Base-by-base conservation (phyloP, 2,113 vertebrate genomes). In the Chunga burmeisteri region DNA sequence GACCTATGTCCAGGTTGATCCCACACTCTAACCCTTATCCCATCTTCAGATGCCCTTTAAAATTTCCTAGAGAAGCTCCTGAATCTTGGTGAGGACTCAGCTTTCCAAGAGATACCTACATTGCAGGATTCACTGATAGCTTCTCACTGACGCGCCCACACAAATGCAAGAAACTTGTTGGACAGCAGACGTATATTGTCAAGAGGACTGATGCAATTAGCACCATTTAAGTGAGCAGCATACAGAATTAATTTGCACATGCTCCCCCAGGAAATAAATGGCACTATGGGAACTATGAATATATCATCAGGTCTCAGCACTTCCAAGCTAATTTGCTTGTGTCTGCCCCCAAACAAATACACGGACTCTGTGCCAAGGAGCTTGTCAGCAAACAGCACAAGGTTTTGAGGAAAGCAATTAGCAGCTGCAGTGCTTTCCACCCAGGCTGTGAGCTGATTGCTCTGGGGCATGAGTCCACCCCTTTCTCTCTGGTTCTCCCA, bases 221-320 rank as follows among this genome's bases (percentile, higher is more conserved):
- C 93, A 85, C 78, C 71, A 7, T 95, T 95, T 82, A 97, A 97
- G 84, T 66, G 94, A 96, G 95, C 84, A 95, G 93, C 84, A 79
- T 91, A 87, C 94, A 94, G 91, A 94, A 94, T 96, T 97, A 96
- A 97, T 97, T 97, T 96, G 89, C 95, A 96, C 91, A 36, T 87
- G 93, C 42, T 93, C 84, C 86, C 93, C 94, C 93, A 44, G 89
- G 89, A 94, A 97, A 70, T 94, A 94, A 96, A 80, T 80, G 81
- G 74, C 84, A 72, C 74, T 81, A 70, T 81, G 89, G 93, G 91
- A 91, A 25, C 63, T 89, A 42, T 72, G 78, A 87, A 91, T 75
- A 85, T 86, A 95, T 84, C 81, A 95, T 80, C 78, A 66, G 89
- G 71, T 88, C 88, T 88, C 75, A 1, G 65, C 81, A 87, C 78